Evolutionary conservation across 2,888 invertebrate species (phyloP).

Genomic region (Ramazzottius varieornatus): DNA sequence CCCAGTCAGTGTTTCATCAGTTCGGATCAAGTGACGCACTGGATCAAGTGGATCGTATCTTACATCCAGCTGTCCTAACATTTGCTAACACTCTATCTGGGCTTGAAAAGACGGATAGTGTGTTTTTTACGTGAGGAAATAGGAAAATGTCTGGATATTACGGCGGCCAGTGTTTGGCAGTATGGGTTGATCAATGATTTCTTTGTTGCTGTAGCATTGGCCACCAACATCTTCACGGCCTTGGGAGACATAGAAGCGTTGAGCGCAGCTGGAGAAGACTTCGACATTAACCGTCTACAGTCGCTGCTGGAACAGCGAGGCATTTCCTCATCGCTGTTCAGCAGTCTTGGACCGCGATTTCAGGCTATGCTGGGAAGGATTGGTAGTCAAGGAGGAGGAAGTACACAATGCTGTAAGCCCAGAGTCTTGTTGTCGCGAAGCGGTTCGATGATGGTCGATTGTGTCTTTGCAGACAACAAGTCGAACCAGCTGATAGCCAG

Average conservation of each 20-base stretch:
- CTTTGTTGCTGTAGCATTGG: slow-evolving; percentile 8
- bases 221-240: slow-evolving; percentile 14
- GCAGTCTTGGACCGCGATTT: slow-evolving; percentile 81
- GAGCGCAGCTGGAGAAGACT: slow-evolving; percentile 46
- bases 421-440: background rate
- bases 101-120: too few species aligned
- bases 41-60: too few species aligned
- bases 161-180: too few species aligned
- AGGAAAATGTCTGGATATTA: too few species aligned
- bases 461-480: slow-evolving; percentile 33
- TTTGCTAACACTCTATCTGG: too few species aligned
- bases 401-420: slow-evolving; percentile 28
- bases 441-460: background rate
- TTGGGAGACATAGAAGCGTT: slow-evolving; percentile 15
- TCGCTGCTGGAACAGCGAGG: slow-evolving; percentile 79
- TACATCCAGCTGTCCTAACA: too few species aligned
- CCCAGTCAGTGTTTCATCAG: too few species aligned
- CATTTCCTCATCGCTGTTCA: slow-evolving; percentile 80
- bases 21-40: too few species aligned
- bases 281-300: slow-evolving; percentile 78
- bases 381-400: slow-evolving; percentile 41
- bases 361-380: slow-evolving; percentile 77
- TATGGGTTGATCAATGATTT: too few species aligned
- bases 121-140: too few species aligned
- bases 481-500: slow-evolving; percentile 75